Evolutionary conservation across 1,140 invertebrate species (phyloP).

Genomic region (Batillaria attramentaria): DNA sequence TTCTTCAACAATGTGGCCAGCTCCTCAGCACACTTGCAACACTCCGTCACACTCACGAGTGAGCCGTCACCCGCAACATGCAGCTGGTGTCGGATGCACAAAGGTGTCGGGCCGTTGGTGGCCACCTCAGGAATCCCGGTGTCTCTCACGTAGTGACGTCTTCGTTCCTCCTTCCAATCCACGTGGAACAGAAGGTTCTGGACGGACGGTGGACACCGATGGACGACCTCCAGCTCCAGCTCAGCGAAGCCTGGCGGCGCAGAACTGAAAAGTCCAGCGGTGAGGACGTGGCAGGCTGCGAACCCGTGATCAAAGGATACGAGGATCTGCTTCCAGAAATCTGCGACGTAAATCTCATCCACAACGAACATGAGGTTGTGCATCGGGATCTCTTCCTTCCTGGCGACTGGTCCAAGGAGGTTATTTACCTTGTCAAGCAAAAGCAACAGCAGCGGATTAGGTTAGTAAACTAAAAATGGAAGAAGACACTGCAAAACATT

Average conservation of each 20-base stretch:
- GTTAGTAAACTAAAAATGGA: no score
- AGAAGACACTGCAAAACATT: no score
- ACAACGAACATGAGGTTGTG: conserved; percentile 24
- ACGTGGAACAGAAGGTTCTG: conserved; percentile 22
- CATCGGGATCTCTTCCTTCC: no score
- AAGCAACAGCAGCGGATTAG: no score
- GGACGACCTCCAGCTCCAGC: background rate
- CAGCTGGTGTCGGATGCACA: conserved; percentile 11
- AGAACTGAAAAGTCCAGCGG: conserved; percentile 7
- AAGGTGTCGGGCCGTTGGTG: conserved; percentile 13
- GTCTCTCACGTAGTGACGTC: background rate
- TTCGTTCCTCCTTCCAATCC: conserved; percentile 25
- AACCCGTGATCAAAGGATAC: background rate
- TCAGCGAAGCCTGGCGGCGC: background rate
- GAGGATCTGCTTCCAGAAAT: conserved; percentile 6
- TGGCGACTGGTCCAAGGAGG: no score
- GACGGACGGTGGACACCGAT: conserved; percentile 14
- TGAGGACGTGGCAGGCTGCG: background rate
- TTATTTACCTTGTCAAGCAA: no score
- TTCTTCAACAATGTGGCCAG: no score
- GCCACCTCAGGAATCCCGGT: background rate
- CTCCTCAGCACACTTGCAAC: no score
- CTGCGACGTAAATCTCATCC: background rate
- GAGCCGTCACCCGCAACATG: no score
- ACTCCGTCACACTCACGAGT: no score